phyloP scores from a whole-genome alignment of 2,888 invertebrate species.

The Ligdia adustata region DNA sequence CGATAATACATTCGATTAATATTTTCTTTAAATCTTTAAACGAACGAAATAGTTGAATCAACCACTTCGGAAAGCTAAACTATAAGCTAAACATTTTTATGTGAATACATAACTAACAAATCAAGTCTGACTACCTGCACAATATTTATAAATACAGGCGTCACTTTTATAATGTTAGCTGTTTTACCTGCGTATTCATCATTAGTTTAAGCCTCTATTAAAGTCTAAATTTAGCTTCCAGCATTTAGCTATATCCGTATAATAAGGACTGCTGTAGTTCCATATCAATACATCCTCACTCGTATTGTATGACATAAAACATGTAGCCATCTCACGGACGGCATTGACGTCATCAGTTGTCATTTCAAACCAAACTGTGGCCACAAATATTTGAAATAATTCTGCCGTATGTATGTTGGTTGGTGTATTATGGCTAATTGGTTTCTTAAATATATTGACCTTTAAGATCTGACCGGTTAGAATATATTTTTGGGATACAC shows the following conservation, averaged over 20 bases:
- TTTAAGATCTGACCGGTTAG: neutral
- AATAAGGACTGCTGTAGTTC: constrained; percentile 13
- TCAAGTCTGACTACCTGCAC: too few relatives aligned
- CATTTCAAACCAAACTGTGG: constrained; percentile 34
- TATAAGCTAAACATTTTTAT: too few relatives aligned
- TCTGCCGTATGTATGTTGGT: constrained; percentile 16
- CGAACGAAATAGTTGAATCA: too few relatives aligned
- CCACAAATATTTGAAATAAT: constrained; percentile 38
- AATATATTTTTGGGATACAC: neutral
- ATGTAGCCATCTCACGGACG: constrained; percentile 49
- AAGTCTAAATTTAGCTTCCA: constrained; percentile 3
- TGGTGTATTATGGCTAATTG: constrained; percentile 13
- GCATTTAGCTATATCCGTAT: constrained; percentile 4
- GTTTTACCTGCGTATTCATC: too few relatives aligned
- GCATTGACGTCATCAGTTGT: constrained; percentile 47
- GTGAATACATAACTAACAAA: too few relatives aligned
- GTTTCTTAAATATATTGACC: neutral
- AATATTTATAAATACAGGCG: too few relatives aligned
- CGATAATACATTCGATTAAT: too few relatives aligned
- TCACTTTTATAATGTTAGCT: too few relatives aligned
- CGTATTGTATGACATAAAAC: constrained; percentile 32
- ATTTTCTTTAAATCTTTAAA: too few relatives aligned
- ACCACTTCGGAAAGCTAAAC: too few relatives aligned
- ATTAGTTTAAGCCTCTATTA: too few relatives aligned
- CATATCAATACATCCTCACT: constrained; percentile 27